Evolutionary conservation across 2,113 vertebrate genomes (phyloP).

Genomic region (Miniopterus natalensis): DNA sequence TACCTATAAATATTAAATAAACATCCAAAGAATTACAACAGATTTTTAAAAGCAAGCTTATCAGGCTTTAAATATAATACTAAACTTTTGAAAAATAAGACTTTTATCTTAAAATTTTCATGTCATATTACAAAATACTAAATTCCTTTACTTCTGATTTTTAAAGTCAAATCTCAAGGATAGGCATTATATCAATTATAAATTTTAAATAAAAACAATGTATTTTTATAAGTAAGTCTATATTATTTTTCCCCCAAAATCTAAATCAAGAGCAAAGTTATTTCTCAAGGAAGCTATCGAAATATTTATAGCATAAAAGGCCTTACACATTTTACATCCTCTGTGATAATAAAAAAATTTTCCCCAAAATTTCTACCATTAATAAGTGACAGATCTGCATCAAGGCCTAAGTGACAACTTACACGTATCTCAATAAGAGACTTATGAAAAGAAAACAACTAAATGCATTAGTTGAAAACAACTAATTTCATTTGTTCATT

Average conservation of each 20-base stretch:
- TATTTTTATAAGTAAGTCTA: constrained; percentile 51
- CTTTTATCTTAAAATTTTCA: constrained; percentile 70
- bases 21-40: constrained; percentile 77
- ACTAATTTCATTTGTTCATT: constrained; percentile 63
- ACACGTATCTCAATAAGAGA: constrained; percentile 20
- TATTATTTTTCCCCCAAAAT: constrained; percentile 19
- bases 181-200: constrained; percentile 37
- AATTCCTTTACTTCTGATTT: constrained; percentile 56
- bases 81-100: constrained; percentile 72
- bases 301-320: constrained; percentile 15
- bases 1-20: constrained; percentile 87
- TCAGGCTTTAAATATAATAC: constrained; percentile 74
- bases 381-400: constrained; percentile 46
- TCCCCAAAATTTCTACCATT: not conserved
- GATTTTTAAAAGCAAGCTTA: constrained; percentile 67
- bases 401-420: not conserved
- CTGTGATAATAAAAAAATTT: not conserved
- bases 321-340: constrained; percentile 57
- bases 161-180: constrained; percentile 63
- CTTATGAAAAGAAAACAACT: constrained; percentile 49
- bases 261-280: constrained; percentile 42
- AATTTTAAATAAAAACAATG: constrained; percentile 47
- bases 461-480: constrained; percentile 56
- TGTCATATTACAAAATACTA: constrained; percentile 63
- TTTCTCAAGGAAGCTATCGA: constrained; percentile 48